A percentile compares a stretch with the other conserved stretches of the same genome.
These are phyloP conservation scores for Hermetia illucens DNA, from an alignment of 1,140 invertebrate genomes.

Conservation along the genomic window DNA sequence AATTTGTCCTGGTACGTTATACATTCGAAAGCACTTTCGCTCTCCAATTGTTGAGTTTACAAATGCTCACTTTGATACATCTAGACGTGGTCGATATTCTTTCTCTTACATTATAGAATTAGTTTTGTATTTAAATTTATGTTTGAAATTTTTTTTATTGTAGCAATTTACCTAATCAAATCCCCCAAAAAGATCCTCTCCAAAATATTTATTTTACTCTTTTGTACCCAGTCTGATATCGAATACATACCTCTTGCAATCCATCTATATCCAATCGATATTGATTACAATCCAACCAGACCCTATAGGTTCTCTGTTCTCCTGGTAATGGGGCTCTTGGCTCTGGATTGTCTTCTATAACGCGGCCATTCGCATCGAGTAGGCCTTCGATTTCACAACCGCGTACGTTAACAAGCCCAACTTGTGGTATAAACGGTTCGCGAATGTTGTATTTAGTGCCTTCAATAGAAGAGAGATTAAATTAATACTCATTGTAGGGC, in stretches of 20 bases:
- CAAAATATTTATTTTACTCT: no score
- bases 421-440: slow-evolving; percentile 75
- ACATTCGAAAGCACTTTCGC: no score
- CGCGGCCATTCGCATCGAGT: slow-evolving; percentile 87
- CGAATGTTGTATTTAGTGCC: slow-evolving; percentile 66
- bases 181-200: no score
- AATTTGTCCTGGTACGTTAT: no score
- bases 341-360: slow-evolving; percentile 95
- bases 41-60: no score
- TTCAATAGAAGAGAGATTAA: slow-evolving; percentile 13
- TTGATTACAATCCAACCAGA: slow-evolving; percentile 93
- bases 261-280: slow-evolving; percentile 87
- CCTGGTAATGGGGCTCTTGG: slow-evolving; percentile 73
- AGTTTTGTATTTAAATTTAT: no score
- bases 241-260: slow-evolving; percentile 18
- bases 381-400: slow-evolving; percentile 99
- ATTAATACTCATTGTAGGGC: background rate
- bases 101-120: no score
- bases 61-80: no score
- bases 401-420: slow-evolving; percentile 79
- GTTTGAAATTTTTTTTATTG: no score
- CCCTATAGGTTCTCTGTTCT: slow-evolving; percentile 81
- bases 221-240: no score
- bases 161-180: no score
- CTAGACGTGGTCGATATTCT: no score